Evolutionary conservation across 2,113 vertebrate species (phyloP).

Genomic region (Heptranchias perlo): DNA sequence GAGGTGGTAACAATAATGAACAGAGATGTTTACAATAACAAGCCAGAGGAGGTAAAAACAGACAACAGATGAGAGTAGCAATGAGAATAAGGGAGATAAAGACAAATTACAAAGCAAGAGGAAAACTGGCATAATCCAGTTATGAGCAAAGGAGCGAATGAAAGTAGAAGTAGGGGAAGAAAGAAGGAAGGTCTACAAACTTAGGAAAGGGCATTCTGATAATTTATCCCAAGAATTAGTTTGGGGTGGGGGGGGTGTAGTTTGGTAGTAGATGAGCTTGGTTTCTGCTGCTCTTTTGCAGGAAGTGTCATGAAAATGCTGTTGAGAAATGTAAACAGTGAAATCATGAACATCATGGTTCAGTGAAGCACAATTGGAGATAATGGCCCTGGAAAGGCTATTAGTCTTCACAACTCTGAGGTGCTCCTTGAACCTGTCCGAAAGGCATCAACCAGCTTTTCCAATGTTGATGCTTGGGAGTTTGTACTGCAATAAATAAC

Average conservation of each 20-base stretch:
- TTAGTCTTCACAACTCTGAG: neutral
- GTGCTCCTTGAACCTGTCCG: neutral
- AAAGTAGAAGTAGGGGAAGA: neutral
- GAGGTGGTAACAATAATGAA: neutral
- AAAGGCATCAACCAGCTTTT: conserved; percentile 13
- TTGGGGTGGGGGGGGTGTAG: neutral
- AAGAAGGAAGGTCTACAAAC: neutral
- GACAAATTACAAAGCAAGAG: neutral
- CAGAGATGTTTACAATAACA: neutral
- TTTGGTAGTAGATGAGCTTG: neutral
- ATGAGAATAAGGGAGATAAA: neutral
- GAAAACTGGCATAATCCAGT: neutral
- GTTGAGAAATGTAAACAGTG: neutral
- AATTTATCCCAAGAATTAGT: neutral
- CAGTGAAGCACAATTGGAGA: neutral
- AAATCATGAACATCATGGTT: neutral
- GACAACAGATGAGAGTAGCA: neutral
- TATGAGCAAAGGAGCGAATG: neutral
- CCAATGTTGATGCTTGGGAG: neutral
- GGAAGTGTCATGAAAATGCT: neutral
- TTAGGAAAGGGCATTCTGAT: neutral
- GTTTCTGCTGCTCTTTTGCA: neutral
- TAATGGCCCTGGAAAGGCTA: neutral
- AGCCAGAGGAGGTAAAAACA: neutral
- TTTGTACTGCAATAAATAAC: conserved; percentile 8